Base-by-base conservation (phyloP, 2,797 vertebrate genomes). In the Gymnoscopelus braueri region DNA sequence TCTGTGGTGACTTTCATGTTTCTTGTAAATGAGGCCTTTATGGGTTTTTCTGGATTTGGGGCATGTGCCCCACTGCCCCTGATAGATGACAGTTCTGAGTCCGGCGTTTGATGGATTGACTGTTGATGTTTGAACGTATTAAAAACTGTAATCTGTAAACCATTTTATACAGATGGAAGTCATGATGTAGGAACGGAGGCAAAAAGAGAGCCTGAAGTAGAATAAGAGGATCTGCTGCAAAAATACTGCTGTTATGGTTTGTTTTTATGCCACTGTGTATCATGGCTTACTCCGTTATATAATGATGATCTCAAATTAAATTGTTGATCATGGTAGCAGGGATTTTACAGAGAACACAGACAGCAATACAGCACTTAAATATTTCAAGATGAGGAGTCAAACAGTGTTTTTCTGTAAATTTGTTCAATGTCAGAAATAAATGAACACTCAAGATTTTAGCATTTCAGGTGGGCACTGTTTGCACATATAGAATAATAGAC, bases 21-120 rank as follows among this genome's bases (percentile, higher is more conserved):
- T 75, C 19, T 69, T 32, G 49, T 75, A 79, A 66, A 88, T 77
- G 58, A 57, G 64, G 58, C 69, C 79, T 75, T 83, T 75, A 74
- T 72, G 15, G 44, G 49, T 58, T 54, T 66, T 57, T 50, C 52
- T 39, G 39, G 8, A 47, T 56, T 49, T 47, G 58, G 71, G 50
- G 35, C 10, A 32, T 61, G 32, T 12, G 50, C n/a, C n/a, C n/a
- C n/a, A n/a, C n/a, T n/a, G n/a, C n/a, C n/a, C n/a, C n/a, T n/a
- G n/a, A n/a, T 63, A 9, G 39, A 44, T 44, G 39, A 44, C 8
- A 44, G 39, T 39, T 39, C 35, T 39, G 1, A 63, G n/a, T 56
- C 35, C 14, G n/a, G 19, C 19, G 19, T 19, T 19, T 19, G 19
- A 19, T 19, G 19, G 57, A 49, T 50, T 49, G 29, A 39, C 26